Conservation (phyloP, 1,140 invertebrate species). For the Drosophila grimshawi region DNA sequence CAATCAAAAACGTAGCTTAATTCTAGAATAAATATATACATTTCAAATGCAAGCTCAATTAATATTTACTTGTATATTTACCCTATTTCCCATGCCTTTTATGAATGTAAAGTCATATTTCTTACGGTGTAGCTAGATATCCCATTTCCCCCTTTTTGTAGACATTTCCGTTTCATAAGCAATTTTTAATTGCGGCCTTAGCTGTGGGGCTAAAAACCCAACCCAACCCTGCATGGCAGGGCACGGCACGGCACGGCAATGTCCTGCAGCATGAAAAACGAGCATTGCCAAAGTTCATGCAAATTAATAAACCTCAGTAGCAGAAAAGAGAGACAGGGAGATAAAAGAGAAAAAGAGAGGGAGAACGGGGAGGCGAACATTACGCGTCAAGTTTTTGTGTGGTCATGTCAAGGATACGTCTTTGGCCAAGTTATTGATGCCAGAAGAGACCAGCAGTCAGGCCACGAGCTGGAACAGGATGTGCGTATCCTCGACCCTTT, state of each 20-base stretch:
- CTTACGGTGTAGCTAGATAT: neutral
- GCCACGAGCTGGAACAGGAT: slow-evolving; percentile 11
- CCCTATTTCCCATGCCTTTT: too few relatives aligned
- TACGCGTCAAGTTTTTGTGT: slow-evolving; percentile 15
- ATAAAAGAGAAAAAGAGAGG: neutral
- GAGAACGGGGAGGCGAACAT: neutral
- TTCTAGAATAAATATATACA: too few relatives aligned
- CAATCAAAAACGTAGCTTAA: too few relatives aligned
- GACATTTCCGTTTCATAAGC: slow-evolving; percentile 76
- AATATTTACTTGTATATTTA: too few relatives aligned
- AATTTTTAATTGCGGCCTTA: slow-evolving; percentile 80
- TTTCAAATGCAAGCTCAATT: too few relatives aligned
- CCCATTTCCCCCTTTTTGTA: slow-evolving; percentile 31
- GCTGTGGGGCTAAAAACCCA: slow-evolving; percentile 32
- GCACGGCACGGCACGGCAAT: too few relatives aligned
- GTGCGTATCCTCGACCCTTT: slow-evolving; percentile 32
- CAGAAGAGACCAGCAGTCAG: slow-evolving; percentile 28
- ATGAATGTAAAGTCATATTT: neutral
- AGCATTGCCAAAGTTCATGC: slow-evolving; percentile 71
- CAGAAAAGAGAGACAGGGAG: neutral
- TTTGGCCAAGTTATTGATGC: slow-evolving; percentile 69
- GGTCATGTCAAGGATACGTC: slow-evolving; percentile 36
- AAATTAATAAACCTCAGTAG: slow-evolving; percentile 75
- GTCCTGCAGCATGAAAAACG: slow-evolving; percentile 71
- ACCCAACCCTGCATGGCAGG: slow-evolving; percentile 12